Evolutionary conservation across 2,888 invertebrate genomes (phyloP).

Genomic region (Kryphioiulus occultus): DNA sequence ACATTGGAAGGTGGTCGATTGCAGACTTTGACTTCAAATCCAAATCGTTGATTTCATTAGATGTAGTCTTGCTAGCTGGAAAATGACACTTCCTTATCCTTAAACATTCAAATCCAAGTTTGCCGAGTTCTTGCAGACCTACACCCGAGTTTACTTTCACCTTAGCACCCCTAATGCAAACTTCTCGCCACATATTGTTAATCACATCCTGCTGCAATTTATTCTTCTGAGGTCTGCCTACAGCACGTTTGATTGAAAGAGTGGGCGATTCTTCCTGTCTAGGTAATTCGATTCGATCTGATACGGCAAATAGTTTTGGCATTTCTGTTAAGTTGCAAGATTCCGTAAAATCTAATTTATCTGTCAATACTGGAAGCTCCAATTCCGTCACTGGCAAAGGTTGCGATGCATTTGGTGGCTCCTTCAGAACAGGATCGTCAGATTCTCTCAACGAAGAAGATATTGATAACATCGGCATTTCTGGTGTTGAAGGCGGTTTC

Average conservation of each 20-base stretch:
- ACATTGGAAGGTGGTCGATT: background rate
- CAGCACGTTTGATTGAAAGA: background rate
- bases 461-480: too few relatives aligned
- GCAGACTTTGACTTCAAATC: background rate
- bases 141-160: background rate
- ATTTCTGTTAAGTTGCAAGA: background rate
- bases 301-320: background rate
- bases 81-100: background rate
- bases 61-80: too few relatives aligned
- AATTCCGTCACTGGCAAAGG: background rate
- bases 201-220: background rate
- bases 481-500: too few relatives aligned
- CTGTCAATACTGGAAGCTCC: background rate
- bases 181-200: background rate
- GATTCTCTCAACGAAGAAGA: background rate
- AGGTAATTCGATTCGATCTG: background rate
- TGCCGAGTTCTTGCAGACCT: background rate
- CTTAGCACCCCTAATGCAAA: background rate
- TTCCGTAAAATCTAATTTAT: background rate
- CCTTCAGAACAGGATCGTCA: background rate
- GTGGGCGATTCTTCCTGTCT: background rate
- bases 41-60: background rate
- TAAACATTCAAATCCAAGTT: background rate
- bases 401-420: background rate
- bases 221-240: background rate